phyloP scores from a whole-genome alignment of 2,113 vertebrate species.

The Semicossyphus pulcher region DNA sequence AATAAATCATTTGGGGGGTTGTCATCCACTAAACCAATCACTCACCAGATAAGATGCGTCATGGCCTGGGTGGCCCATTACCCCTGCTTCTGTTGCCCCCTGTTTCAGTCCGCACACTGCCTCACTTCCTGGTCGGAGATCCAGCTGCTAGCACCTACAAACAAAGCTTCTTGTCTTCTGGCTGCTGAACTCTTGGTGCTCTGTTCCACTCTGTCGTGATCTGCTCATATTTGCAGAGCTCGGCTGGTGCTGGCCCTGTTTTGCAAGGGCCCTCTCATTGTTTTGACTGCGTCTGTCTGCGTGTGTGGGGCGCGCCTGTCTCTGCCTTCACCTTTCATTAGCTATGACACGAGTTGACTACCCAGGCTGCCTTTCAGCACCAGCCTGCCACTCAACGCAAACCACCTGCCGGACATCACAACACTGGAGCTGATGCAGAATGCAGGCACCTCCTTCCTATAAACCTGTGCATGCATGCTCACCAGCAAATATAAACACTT shows the following conservation, averaged over 20 bases:
- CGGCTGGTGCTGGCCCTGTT: conserved; percentile 29
- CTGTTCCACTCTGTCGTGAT: conserved; percentile 48
- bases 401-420: conserved; percentile 64
- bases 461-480: neutral
- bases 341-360: conserved; percentile 35
- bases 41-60: neutral
- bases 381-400: conserved; percentile 52
- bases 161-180: conserved; percentile 11
- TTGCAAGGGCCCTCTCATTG: conserved; percentile 18
- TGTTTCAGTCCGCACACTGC: neutral
- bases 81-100: too few species aligned
- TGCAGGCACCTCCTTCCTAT: neutral
- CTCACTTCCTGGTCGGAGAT: neutral
- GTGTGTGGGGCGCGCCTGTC: conserved; percentile 30
- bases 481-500: conserved; percentile 20
- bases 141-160: conserved; percentile 12
- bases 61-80: neutral
- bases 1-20: too few species aligned
- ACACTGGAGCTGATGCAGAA: neutral
- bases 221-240: conserved; percentile 36
- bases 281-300: conserved; percentile 53
- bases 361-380: conserved; percentile 52
- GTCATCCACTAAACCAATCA: neutral
- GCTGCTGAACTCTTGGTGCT: conserved; percentile 25
- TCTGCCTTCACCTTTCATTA: conserved; percentile 57